Evolutionary conservation across 2,888 invertebrate genomes (phyloP).

Genomic region (Cantharis lateralis): DNA sequence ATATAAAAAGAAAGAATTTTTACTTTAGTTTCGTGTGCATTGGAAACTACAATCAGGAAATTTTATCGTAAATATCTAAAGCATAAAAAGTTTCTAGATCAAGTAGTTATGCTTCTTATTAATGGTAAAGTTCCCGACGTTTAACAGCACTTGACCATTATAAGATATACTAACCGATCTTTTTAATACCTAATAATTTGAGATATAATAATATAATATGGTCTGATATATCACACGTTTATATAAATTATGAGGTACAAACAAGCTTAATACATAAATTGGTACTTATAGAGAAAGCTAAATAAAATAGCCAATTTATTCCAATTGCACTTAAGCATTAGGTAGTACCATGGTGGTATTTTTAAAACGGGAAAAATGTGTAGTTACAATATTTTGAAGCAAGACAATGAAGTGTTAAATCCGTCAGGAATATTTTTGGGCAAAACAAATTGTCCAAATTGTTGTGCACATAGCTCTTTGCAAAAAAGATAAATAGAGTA

Average conservation of each 20-base stretch:
- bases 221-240: background rate
- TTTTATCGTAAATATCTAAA: background rate
- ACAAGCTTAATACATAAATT: background rate
- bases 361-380: background rate
- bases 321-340: background rate
- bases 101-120: background rate
- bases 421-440: background rate
- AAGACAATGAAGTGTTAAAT: background rate
- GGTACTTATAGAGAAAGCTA: background rate
- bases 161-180: background rate
- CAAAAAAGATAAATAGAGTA: constrained; percentile 33
- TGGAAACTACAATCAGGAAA: background rate
- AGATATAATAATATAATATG: background rate
- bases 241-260: background rate
- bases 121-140: background rate
- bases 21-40: background rate
- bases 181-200: background rate
- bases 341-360: background rate
- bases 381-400: background rate
- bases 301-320: background rate
- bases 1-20: background rate
- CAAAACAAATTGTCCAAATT: constrained; percentile 22
- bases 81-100: background rate
- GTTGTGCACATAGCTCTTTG: constrained; percentile 12
- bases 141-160: background rate